Percentiles rank a stretch among this genome's conserved stretches.
phyloP scores from a whole-genome alignment of 2,113 vertebrate genomes.

The Heptranchias perlo region DNA sequence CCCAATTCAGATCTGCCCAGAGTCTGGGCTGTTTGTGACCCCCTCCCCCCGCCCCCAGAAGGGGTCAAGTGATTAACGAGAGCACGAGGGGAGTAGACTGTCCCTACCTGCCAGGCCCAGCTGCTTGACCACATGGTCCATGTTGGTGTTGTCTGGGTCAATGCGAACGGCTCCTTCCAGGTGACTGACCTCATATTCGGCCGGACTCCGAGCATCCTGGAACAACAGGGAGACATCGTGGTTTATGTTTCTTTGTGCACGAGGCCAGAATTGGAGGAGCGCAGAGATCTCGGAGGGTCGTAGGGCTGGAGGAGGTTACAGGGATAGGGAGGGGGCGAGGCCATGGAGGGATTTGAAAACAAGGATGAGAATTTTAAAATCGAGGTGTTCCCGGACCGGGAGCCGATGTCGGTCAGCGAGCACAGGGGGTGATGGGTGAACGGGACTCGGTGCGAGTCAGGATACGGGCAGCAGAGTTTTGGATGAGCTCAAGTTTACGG shows the following conservation, averaged over 20 bases:
- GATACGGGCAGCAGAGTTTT: too few relatives aligned
- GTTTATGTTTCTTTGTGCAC: too few relatives aligned
- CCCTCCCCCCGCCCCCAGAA: too few relatives aligned
- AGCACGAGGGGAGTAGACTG: neutral
- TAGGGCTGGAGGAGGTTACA: neutral
- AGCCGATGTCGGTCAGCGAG: too few relatives aligned
- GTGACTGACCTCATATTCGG: conserved; percentile 39
- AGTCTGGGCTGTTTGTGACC: neutral
- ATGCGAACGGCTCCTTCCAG: conserved; percentile 30
- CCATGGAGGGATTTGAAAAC: neutral
- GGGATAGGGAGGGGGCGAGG: neutral
- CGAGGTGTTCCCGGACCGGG: too few relatives aligned
- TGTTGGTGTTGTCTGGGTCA: neutral
- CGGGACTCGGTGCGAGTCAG: too few relatives aligned
- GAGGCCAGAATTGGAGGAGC: neutral
- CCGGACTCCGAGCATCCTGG: conserved; percentile 30
- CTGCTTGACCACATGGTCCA: neutral
- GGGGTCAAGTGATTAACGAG: neutral
- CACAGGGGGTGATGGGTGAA: too few relatives aligned
- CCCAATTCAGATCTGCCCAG: too few relatives aligned
- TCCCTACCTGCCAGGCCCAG: conserved; percentile 19
- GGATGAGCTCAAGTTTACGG: too few relatives aligned
- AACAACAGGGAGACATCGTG: neutral
- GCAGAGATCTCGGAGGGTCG: too few relatives aligned
- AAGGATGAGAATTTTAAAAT: neutral